phyloP scores from a whole-genome alignment of 2,888 invertebrate species.

The Parnassius orleans region DNA sequence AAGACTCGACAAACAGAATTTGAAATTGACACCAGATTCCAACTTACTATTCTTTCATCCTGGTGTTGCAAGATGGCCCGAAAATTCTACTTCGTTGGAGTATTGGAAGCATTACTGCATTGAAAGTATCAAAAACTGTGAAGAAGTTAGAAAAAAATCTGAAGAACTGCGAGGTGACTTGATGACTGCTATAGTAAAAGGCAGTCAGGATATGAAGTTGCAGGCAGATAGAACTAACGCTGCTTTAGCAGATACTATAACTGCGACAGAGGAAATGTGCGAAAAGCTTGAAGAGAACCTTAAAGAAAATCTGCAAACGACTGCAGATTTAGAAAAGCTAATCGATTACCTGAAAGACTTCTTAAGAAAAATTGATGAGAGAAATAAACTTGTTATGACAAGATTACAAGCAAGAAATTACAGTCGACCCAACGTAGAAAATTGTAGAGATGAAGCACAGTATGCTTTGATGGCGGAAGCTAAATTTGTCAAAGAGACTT shows the following conservation, averaged over 20 bases:
- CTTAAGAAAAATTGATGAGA: slow-evolving; percentile 85
- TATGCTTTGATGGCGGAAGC: slow-evolving; percentile 87
- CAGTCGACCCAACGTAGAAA: slow-evolving; percentile 88
- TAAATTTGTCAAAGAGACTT: slow-evolving; percentile 77
- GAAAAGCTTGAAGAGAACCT: slow-evolving; percentile 85
- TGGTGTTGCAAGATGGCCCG: slow-evolving; percentile 89
- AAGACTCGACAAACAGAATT: slow-evolving; percentile 85
- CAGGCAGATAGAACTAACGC: slow-evolving; percentile 91
- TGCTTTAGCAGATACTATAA: slow-evolving; percentile 85
- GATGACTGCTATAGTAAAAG: slow-evolving; percentile 87
- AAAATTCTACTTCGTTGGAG: slow-evolving; percentile 84
- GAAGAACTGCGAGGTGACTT: slow-evolving; percentile 84
- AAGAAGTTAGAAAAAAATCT: slow-evolving; percentile 87
- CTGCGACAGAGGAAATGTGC: slow-evolving; percentile 87
- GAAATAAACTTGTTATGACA: slow-evolving; percentile 92
- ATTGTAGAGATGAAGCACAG: slow-evolving; percentile 91
- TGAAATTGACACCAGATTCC: slow-evolving; percentile 84
- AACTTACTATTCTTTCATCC: slow-evolving; percentile 86
- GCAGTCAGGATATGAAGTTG: slow-evolving; percentile 89
- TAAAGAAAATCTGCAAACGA: slow-evolving; percentile 85
- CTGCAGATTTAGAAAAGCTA: slow-evolving; percentile 88
- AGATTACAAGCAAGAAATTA: slow-evolving; percentile 86
- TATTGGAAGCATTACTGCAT: slow-evolving; percentile 92
- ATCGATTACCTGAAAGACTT: slow-evolving; percentile 85
- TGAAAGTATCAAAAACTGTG: slow-evolving; percentile 88